Base-by-base conservation (phyloP, 2,888 invertebrate genomes). In the Pterobdella sp. region DNA sequence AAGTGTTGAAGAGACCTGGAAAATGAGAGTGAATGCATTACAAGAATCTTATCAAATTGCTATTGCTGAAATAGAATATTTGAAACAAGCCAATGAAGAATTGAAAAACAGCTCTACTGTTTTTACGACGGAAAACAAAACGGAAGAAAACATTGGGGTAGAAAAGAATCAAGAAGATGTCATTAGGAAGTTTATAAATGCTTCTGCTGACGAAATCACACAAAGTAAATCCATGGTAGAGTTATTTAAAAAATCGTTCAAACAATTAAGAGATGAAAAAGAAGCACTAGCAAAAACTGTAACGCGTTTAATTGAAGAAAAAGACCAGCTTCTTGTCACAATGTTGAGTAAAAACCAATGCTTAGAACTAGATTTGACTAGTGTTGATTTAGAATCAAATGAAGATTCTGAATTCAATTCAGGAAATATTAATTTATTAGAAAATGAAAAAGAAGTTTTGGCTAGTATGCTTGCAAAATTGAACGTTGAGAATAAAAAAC, bases 391-490 rank as follows among this genome's bases (percentile, higher is more conserved):
- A 52, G 63, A 74, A 42, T 1, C 26, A 37, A 52, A 7, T 37
- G 37, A 65, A 18, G 65, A 26, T 63, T 31, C 22, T 14, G 63
- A 32, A n/a, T 35, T 66, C 18, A 69, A n/a, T 29, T 72, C 68
- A 34, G 42, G 56, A 35, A 73, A 71, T 22, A 32, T 73, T 10
- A 56, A 63, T 49, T 31, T 68, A 1, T 52, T 75, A 36, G 73
- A 75, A 64, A 37, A 60, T 4, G 73, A 75, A 56, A 74, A 73
- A 56, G 75, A 75, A 65, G 49, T 73, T 42, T 64, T 73, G 18
- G 73, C 72, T 31, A 52, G 36, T 34, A 72, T 72, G 75, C 71
- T 75, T 3, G 75, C 74, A 35, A 75, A 73, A 66, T 49, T 74
- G 31, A 74, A 72, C 32, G 65, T 36, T 32, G 75, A 75, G 36